These are phyloP conservation scores for Aethina tumida DNA, from an alignment of 1,140 invertebrate genomes.

Conservation along the genomic window DNA sequence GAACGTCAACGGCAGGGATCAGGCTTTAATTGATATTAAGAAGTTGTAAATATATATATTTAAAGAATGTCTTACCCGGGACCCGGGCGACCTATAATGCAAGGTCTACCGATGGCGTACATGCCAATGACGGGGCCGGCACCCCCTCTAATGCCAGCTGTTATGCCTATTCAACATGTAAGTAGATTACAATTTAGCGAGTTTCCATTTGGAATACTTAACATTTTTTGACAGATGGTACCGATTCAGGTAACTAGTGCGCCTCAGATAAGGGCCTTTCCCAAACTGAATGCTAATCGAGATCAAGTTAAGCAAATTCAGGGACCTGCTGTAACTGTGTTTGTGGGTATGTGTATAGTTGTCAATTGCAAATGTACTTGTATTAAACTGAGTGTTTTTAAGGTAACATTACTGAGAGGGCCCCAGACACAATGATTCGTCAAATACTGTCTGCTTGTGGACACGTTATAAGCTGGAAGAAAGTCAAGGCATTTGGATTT, in stretches of 20 bases:
- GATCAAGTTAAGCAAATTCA: conserved; percentile 40
- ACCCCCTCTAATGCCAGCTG: conserved; percentile 39
- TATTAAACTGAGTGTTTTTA: conserved; percentile 15
- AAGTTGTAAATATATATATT: background rate
- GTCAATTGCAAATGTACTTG: too few relatives aligned
- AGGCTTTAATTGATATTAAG: too few relatives aligned
- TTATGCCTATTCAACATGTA: conserved; percentile 43
- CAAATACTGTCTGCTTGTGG: conserved; percentile 87
- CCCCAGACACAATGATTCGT: conserved; percentile 90
- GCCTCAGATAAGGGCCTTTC: conserved; percentile 35
- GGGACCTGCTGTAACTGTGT: conserved; percentile 91
- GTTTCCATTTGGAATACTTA: conserved; percentile 14
- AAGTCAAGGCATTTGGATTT: conserved; percentile 97
- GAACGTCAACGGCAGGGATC: too few relatives aligned
- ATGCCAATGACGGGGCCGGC: conserved; percentile 38
- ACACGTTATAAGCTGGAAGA: conserved; percentile 91
- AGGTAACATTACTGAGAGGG: conserved; percentile 94
- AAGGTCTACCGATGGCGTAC: conserved; percentile 42
- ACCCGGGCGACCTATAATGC: conserved; percentile 45
- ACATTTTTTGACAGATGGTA: conserved; percentile 31
- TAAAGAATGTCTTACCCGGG: conserved; percentile 43
- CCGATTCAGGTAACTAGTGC: conserved; percentile 43
- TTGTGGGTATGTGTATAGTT: conserved; percentile 61
- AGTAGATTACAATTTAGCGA: conserved; percentile 25
- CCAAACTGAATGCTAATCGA: conserved; percentile 33